These are phyloP conservation scores for Phylloscopus trochiloides DNA, from an alignment of 2,113 vertebrate species.

Conservation along the genomic window DNA sequence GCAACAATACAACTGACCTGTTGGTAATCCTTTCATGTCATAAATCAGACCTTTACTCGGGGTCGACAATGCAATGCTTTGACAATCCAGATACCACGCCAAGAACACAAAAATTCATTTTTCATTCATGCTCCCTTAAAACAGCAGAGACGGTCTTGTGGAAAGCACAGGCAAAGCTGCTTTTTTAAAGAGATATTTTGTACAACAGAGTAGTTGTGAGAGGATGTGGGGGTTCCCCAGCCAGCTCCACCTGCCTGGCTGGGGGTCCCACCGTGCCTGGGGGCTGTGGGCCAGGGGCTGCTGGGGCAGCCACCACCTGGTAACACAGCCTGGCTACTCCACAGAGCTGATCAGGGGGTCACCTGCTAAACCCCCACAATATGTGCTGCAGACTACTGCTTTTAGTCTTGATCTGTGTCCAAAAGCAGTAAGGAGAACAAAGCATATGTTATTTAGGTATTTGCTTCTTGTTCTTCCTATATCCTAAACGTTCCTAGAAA, in stretches of 20 bases:
- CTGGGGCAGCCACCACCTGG: neutral
- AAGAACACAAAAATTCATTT: neutral
- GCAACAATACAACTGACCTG: neutral
- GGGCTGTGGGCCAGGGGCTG: neutral
- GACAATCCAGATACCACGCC: neutral
- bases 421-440: neutral
- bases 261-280: neutral
- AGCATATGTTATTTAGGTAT: neutral
- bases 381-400: neutral
- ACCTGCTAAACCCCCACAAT: neutral
- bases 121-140: neutral
- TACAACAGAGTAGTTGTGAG: rapidly evolving
- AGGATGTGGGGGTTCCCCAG: rapidly evolving
- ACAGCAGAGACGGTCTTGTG: neutral
- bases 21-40: neutral
- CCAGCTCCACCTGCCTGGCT: neutral
- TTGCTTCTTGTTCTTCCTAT: neutral
- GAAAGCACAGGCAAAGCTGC: neutral
- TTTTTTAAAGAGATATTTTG: rapidly evolving
- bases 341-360: neutral
- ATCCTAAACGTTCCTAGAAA: neutral
- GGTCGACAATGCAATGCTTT: neutral
- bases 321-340: neutral
- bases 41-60: neutral
- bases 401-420: neutral